Base-by-base conservation (phyloP, 2,888 invertebrate genomes). In the Macrophya annulata region DNA sequence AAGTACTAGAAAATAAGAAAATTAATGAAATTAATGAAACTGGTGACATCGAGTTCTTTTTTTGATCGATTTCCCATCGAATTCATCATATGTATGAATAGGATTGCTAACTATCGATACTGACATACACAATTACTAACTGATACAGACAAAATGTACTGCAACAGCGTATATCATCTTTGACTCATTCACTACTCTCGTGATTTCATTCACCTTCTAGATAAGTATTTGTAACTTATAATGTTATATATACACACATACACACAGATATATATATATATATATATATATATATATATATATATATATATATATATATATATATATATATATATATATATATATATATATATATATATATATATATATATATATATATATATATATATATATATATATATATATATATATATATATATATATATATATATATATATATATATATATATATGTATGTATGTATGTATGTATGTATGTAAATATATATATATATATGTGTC, bases 191-290 rank as follows among this genome's bases (percentile, higher is more conserved):
- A 25, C 74, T 45, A 45, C 43, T 45, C 31, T 76, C 76, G 45
- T 51, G 31, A 31, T 55, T 77, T 51, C 40, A 51, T 51, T 37
- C 48, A 25, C 48, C 77, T 77, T 51, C 77, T 77, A 51, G 55
- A 77, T 77, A 77, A 77, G 31, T 77, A 55, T 77, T 55, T 74
- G 31, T 68, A 77, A 17, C 37, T 77, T 77, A 77, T 77, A 77
- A 37, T 77, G 37, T 51, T 31, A 45, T 25, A 48, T 76, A 76
- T 71, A 31, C 3, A n/a, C n/a, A n/a, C n/a, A n/a, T n/a, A n/a
- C n/a, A n/a, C n/a, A n/a, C n/a, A n/a, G n/a, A 40, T 48, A 71
- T 37, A 71, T 68, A 68, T 68, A 37, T 68, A 68, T 15, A 37
- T 71, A 65, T 71, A 10, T 59, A 59, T 59, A 6, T 59, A n/a